A percentile compares a stretch with the other conserved stretches of the same genome.
phyloP scores from a whole-genome alignment of 2,797 vertebrate genomes.

The Pangasius krempfi region DNA sequence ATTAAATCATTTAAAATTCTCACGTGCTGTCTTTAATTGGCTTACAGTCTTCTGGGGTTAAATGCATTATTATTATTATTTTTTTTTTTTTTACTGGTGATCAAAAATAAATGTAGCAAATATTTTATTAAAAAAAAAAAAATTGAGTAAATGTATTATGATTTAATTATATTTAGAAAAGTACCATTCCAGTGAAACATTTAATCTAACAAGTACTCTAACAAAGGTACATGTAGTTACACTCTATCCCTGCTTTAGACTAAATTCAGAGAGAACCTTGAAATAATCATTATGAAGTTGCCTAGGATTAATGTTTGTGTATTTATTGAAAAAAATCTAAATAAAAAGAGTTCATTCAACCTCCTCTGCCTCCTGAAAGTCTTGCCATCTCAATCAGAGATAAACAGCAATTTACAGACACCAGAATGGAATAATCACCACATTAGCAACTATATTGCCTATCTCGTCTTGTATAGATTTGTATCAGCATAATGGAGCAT shows the following conservation, averaged over 20 bases:
- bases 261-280: neutral
- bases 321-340: neutral
- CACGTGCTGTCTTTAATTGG: neutral
- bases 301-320: neutral
- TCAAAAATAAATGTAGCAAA: neutral
- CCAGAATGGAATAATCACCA: conserved; percentile 49
- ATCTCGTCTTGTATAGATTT: conserved; percentile 31
- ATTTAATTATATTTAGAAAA: conserved; percentile 3
- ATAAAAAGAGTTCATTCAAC: conserved; percentile 1
- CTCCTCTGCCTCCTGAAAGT: neutral
- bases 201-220: neutral
- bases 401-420: conserved; percentile 21
- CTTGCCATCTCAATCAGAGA: conserved; percentile 22
- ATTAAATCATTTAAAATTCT: neutral
- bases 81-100: too few species aligned
- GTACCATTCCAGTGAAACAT: neutral
- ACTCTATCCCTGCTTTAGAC: neutral
- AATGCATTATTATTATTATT: neutral
- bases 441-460: conserved; percentile 46
- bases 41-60: neutral
- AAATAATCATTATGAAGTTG: conserved; percentile 8
- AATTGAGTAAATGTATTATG: neutral
- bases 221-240: neutral
- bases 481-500: conserved; percentile 38
- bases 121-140: neutral